phyloP scores from a whole-genome alignment of 2,113 vertebrate genomes.

The Sturnira hondurensis region DNA sequence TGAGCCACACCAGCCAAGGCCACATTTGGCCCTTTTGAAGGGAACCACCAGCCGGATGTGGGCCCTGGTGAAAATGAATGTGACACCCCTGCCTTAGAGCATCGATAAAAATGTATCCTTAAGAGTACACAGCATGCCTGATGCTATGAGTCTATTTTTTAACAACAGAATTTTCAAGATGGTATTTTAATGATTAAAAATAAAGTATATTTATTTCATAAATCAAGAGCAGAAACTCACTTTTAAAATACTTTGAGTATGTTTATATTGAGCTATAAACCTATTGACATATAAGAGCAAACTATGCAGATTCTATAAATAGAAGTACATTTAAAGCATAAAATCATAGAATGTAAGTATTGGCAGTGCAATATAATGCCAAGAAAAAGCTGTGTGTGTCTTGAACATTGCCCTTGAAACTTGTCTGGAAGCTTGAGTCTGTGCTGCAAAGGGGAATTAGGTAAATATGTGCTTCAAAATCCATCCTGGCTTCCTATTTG shows the following conservation, averaged over 20 bases:
- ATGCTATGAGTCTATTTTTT: background rate
- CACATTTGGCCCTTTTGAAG: too few relatives aligned
- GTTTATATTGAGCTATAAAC: conserved; percentile 24
- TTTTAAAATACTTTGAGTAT: conserved; percentile 21
- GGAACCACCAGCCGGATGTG: too few relatives aligned
- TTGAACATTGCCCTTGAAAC: conserved; percentile 15
- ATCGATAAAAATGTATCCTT: background rate
- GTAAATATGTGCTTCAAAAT: background rate
- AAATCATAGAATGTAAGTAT: background rate
- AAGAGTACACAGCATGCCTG: background rate
- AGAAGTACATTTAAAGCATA: conserved; percentile 39
- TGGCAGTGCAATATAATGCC: background rate
- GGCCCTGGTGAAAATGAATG: too few relatives aligned
- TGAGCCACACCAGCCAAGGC: too few relatives aligned
- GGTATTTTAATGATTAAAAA: conserved; percentile 20
- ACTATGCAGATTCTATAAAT: conserved; percentile 46
- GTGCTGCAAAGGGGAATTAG: background rate
- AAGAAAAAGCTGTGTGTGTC: background rate
- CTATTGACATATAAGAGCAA: conserved; percentile 44
- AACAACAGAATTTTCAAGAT: background rate
- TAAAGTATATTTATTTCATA: conserved; percentile 33
- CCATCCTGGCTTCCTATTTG: background rate
- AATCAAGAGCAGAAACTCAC: conserved; percentile 13
- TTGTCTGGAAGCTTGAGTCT: background rate
- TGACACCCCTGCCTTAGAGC: background rate